Base-by-base conservation (phyloP, 2,888 invertebrate genomes). In the Cephus runcator region DNA sequence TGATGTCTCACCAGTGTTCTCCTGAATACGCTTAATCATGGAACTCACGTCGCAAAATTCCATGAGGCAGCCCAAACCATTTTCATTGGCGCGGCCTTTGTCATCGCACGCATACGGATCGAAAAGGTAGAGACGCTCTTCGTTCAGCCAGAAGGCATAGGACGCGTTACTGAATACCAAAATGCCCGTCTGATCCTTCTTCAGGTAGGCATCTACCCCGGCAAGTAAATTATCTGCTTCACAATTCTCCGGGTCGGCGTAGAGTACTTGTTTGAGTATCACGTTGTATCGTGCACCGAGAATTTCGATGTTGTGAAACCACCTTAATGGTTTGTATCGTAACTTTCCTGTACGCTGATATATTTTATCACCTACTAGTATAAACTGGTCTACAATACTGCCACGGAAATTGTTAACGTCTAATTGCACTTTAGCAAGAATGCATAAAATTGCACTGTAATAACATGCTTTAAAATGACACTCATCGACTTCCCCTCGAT, bases 91-190 rank as follows among this genome's bases (percentile, higher is more conserved):
- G 12, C 76, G 77, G 0, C 90, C 91, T 4, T 79, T 79, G 1
- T 87, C 83, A 73, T 91, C 88, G 69, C 90, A 91, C 9, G 84
- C 69, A 71, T 91, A 91, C 9, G 91, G 85, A 81, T 91, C 90
- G 75, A 91, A 91, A 0, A 91, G 76, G 33, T 90, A 90, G 35
- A 83, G 90, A 36, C 77, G 79, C 1, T 79, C 79, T 9, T 88
- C 80, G 1, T 83, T 34, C 0, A 56, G 79, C 91, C 91, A 91
- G 76, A 91, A 88, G 0, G 89, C 90, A 75, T 86, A 90, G 0
- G 90, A 83, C 6, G 83, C 83, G 73, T 88, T 89, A 0, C 35
- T 31, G 23, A 91, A 88, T 2, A 87, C 85, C 33, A 91, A 40
- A 74, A 91, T 88, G 3, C 91, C 91, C 2, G 88, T 89, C 68